Evolutionary conservation across 2,113 vertebrate species (phyloP), one percentile per base, ranked within the genome.

Genomic region (Sylvia atricapilla): DNA sequence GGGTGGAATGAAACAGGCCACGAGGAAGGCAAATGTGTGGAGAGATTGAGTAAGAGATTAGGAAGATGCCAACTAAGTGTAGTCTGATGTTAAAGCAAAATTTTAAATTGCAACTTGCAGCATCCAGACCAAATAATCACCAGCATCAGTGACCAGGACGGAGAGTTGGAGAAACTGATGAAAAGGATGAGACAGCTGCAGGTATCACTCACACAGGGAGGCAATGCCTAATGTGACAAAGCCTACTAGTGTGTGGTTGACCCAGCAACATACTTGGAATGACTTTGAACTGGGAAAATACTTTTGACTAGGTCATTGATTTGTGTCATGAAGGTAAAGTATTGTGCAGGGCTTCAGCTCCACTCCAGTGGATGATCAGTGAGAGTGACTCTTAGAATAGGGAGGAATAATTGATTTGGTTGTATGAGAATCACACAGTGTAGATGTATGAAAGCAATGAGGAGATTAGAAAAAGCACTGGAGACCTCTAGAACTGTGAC

Each of bases 181-280:
- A 25, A 75, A 79, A 75, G 20, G 35, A 13, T 55, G 55, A 84
- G 50, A 39, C 7, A 58, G 18, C n/a, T 58, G 33, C 55, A 69
- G 16, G 44, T 30, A 28, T 15, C 47, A 37, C 10, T 55, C 3
- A 0, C 35, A 35, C 22, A 55, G 33, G 58, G 14, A 87, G 23
- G 19, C 23, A 70, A 7, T 62, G 64, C 27, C 39, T 84, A n/a
- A 59, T 43, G 44, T 76, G 79, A 58, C n/a, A 93, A 73, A 87
- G 15, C 41, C 35, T 81, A 6, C 23, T 21, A 30, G 35, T 15
- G 39, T 0, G 0, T 39, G 28, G 46, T 13, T 79, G 20, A 60
- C 31, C 17, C 35, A 78, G 22, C 53, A 91, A 28, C 33, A 31
- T 73, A 39, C 66, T 39, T 78, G 24, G 8, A 87, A 18, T 75